Conservation (phyloP, 2,888 invertebrate species). For the Eretmocerus hayati region DNA sequence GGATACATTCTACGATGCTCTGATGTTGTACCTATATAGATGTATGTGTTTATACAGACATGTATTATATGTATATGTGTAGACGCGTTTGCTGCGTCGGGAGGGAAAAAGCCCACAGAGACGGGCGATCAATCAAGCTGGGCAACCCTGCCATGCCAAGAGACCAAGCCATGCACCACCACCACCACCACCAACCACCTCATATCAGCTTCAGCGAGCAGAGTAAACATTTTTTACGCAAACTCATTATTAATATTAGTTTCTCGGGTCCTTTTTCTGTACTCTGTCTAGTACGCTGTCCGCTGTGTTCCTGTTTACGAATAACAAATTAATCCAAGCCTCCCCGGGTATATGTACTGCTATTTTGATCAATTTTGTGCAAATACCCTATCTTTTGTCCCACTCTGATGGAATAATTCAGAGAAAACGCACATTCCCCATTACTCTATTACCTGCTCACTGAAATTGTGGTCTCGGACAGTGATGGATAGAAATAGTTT, state of each 20-base stretch:
- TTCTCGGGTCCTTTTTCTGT: slow-evolving; percentile 28
- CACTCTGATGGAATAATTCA: too few relatives aligned
- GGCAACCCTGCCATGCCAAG: slow-evolving; percentile 40
- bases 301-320: too few relatives aligned
- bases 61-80: background rate
- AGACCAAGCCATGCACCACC: too few relatives aligned
- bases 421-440: too few relatives aligned
- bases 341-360: too few relatives aligned
- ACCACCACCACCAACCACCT: slow-evolving; percentile 38
- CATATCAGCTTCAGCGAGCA: slow-evolving; percentile 44
- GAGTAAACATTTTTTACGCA: slow-evolving; percentile 46
- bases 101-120: slow-evolving; percentile 22
- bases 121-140: slow-evolving; percentile 44
- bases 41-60: background rate
- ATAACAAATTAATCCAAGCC: too few relatives aligned
- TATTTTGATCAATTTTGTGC: background rate
- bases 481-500: too few relatives aligned
- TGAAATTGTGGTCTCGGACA: too few relatives aligned
- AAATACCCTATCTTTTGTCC: background rate
- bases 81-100: background rate
- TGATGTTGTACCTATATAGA: too few relatives aligned
- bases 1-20: too few relatives aligned
- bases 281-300: too few relatives aligned
- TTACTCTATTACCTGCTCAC: too few relatives aligned
- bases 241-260: slow-evolving; percentile 45